A percentile compares a stretch with the other conserved stretches of the same genome.
Conservation (phyloP, 53 echinoderm and acorn worm species). For the Astropecten irregularis region DNA sequence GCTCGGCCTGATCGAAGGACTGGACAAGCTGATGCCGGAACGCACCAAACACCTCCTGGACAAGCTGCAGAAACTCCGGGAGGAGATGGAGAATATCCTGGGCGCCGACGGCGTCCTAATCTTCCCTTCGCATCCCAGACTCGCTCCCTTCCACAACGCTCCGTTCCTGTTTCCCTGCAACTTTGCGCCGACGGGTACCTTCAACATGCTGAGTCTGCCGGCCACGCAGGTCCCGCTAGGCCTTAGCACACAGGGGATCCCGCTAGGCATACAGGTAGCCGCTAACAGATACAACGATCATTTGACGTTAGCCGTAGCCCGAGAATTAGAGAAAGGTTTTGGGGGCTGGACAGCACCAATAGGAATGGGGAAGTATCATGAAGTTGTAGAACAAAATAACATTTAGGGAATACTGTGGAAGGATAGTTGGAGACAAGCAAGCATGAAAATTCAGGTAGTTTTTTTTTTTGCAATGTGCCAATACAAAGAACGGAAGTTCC, state of each 20-base stretch:
- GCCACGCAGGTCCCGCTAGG: conserved; percentile 95
- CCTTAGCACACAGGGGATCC: conserved; percentile 81
- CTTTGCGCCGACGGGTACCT: conserved; percentile 84
- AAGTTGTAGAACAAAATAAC: conserved; percentile 33
- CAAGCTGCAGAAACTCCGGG: conserved; percentile 74
- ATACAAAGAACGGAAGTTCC: too few species aligned
- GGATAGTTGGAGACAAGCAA: too few species aligned
- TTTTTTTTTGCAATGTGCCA: too few species aligned
- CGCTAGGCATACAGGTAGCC: conserved; percentile 89
- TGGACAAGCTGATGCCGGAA: conserved; percentile 67
- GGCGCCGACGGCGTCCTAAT: conserved; percentile 88
- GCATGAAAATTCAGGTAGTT: too few species aligned
- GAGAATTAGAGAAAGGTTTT: conserved; percentile 86
- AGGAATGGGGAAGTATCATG: conserved; percentile 55
- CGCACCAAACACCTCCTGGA: conserved; percentile 64
- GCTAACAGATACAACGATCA: conserved; percentile 86
- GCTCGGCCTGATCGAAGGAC: conserved; percentile 68
- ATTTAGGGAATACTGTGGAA: neutral
- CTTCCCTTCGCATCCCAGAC: conserved; percentile 92
- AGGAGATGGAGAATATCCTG: conserved; percentile 75
- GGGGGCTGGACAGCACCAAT: conserved; percentile 93
- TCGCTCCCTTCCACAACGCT: conserved; percentile 95
- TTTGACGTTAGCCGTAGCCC: conserved; percentile 85
- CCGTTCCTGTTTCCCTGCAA: conserved; percentile 88
- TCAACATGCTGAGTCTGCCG: conserved; percentile 89